Percentiles rank a stretch among this genome's conserved stretches.
phyloP scores from a whole-genome alignment of 2,888 invertebrate species.

The Thelaira solivaga region DNA sequence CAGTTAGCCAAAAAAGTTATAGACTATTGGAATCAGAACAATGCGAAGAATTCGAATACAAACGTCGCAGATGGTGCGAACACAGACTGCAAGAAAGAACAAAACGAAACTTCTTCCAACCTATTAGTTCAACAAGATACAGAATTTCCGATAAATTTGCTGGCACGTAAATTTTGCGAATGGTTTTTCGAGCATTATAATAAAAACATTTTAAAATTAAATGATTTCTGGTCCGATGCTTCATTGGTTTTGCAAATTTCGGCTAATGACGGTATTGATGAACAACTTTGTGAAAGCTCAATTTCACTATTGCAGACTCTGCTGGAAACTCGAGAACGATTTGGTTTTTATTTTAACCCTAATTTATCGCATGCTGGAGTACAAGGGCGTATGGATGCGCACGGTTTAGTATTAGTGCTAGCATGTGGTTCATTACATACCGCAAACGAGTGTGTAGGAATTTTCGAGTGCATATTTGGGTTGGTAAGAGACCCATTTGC shows the following conservation, averaged over 20 bases:
- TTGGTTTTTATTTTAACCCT: constrained; percentile 80
- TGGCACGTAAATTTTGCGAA: constrained; percentile 79
- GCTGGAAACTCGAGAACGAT: constrained; percentile 73
- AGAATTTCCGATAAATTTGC: constrained; percentile 74
- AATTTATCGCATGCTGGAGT: constrained; percentile 80
- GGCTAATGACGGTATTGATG: constrained; percentile 66
- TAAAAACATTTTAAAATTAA: constrained; percentile 74
- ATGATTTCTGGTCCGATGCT: constrained; percentile 80
- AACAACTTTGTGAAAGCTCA: constrained; percentile 65
- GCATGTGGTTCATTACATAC: constrained; percentile 82
- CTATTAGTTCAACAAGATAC: constrained; percentile 33
- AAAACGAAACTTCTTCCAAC: background rate
- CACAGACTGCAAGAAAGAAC: background rate
- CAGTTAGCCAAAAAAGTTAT: constrained; percentile 77
- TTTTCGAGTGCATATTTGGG: constrained; percentile 83
- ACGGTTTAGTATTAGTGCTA: constrained; percentile 81
- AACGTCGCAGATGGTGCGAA: no score
- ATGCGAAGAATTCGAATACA: background rate
- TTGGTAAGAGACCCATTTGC: constrained; percentile 81
- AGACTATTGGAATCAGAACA: constrained; percentile 75
- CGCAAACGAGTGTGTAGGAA: constrained; percentile 78
- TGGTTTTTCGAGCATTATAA: constrained; percentile 80
- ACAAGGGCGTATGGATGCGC: constrained; percentile 79
- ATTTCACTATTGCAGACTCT: constrained; percentile 74
- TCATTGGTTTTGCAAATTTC: constrained; percentile 67